Conservation (phyloP, 2,113 vertebrate genomes). For the Anoplopoma fimbria region DNA sequence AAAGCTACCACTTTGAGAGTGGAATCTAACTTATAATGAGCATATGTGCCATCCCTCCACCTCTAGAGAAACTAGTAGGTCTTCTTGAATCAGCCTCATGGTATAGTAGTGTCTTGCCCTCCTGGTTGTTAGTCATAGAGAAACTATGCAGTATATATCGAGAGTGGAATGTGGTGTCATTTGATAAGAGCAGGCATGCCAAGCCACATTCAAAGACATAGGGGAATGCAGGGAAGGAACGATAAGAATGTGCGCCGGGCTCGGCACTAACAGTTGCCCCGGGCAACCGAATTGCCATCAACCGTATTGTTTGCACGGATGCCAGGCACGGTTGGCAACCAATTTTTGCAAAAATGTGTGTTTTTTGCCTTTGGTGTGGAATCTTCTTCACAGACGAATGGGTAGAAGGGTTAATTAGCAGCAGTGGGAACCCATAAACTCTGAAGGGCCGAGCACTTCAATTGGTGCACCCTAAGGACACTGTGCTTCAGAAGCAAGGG, state of each 20-base stretch:
- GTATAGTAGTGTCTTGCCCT: not conserved
- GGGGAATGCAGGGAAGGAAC: constrained; percentile 15
- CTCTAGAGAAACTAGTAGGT: not conserved
- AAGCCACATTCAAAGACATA: constrained; percentile 37
- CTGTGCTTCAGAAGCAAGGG: not conserved
- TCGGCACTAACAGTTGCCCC: constrained; percentile 6
- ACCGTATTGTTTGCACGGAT: constrained; percentile 32
- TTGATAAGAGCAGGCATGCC: constrained; percentile 61
- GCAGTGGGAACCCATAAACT: not conserved
- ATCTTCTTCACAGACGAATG: constrained; percentile 17
- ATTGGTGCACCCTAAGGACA: not conserved
- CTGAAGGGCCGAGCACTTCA: not conserved
- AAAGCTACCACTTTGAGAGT: no score
- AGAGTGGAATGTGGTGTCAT: constrained; percentile 68
- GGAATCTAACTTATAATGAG: constrained; percentile 11
- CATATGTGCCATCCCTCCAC: not conserved
- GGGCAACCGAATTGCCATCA: constrained; percentile 52
- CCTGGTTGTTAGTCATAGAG: constrained; percentile 23
- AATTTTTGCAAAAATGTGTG: constrained; percentile 40
- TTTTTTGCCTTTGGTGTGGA: constrained; percentile 1
- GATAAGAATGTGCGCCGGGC: constrained; percentile 32
- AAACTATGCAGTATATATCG: constrained; percentile 45
- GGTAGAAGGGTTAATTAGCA: not conserved
- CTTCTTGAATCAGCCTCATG: constrained; percentile 1
- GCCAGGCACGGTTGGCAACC: constrained; percentile 14